phyloP scores from a whole-genome alignment of 2,797 vertebrate species.

The Poecile montanus region DNA sequence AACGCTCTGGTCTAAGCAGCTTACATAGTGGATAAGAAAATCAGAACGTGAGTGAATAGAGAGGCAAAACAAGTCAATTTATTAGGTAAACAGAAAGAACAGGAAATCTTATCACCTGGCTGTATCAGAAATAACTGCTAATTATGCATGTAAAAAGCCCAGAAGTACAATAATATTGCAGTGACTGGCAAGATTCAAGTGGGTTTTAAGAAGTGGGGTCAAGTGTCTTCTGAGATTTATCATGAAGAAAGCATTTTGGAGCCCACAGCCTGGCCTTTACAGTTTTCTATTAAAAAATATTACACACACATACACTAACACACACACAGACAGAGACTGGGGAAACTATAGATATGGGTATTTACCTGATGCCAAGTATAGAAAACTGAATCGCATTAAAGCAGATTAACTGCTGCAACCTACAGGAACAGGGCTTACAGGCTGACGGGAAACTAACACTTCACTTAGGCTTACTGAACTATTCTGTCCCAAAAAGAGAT shows the following conservation, averaged over 20 bases:
- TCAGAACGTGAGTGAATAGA: background rate
- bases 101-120: background rate
- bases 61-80: background rate
- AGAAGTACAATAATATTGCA: background rate
- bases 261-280: background rate
- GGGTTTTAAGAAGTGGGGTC: background rate
- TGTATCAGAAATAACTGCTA: background rate
- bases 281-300: background rate
- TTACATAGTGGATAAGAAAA: constrained; percentile 6
- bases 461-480: background rate
- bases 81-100: background rate
- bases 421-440: background rate
- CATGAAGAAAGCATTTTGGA: background rate
- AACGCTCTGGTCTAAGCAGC: constrained; percentile 28
- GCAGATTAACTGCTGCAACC: constrained; percentile 6
- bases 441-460: background rate
- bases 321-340: background rate
- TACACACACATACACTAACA: background rate
- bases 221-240: background rate
- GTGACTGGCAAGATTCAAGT: background rate
- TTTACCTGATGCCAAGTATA: constrained; percentile 40
- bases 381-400: constrained; percentile 39
- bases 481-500: background rate
- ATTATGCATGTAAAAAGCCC: background rate
- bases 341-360: background rate